phyloP scores from a whole-genome alignment of 2,113 vertebrate genomes.

The Syngnathus scovelli region DNA sequence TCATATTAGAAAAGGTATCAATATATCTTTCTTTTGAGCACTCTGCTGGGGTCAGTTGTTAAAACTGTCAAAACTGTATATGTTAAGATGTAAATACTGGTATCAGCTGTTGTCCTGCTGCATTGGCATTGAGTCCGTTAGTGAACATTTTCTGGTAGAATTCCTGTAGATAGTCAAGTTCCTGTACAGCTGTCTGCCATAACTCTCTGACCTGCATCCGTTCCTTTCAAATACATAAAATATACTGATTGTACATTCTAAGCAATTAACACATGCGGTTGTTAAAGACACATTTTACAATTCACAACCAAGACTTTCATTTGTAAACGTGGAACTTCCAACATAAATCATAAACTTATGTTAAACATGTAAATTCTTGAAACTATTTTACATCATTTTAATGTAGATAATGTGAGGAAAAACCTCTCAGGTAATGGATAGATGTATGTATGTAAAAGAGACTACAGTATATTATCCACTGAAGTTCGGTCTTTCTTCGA shows the following conservation, averaged over 20 bases:
- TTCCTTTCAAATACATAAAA: constrained; percentile 69
- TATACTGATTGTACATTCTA: not conserved
- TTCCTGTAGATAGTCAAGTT: constrained; percentile 77
- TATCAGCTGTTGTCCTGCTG: constrained; percentile 78
- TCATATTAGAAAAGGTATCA: not conserved
- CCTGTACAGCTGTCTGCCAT: constrained; percentile 76
- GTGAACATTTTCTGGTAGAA: constrained; percentile 76
- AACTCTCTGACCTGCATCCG: constrained; percentile 77
- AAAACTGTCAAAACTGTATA: not conserved
- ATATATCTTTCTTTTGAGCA: not conserved
- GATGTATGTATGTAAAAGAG: not conserved
- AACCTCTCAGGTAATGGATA: too few relatives aligned
- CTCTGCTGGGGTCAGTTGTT: not conserved
- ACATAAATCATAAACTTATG: not conserved
- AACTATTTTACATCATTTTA: not conserved
- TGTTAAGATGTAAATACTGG: not conserved
- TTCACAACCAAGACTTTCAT: not conserved
- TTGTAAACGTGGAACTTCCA: not conserved
- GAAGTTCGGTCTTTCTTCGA: not conserved
- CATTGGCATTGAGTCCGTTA: constrained; percentile 67
- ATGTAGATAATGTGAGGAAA: not conserved
- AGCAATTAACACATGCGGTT: not conserved
- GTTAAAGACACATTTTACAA: not conserved
- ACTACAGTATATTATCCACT: not conserved
- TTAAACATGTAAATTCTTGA: not conserved